phyloP scores from a whole-genome alignment of 2,113 vertebrate genomes.

The Otus sunia region DNA sequence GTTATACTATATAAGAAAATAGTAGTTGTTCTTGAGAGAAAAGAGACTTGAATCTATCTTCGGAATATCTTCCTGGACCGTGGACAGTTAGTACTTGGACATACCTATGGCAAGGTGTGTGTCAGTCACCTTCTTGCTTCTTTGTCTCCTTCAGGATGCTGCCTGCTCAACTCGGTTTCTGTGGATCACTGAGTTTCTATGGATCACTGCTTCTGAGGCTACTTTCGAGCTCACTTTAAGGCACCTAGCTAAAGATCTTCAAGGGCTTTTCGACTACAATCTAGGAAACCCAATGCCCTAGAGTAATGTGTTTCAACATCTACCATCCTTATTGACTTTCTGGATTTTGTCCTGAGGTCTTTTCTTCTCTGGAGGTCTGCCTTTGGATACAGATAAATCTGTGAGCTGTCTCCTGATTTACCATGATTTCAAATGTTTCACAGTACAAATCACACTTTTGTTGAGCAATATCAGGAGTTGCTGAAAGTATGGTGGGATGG shows the following conservation, averaged over 20 bases:
- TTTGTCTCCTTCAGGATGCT: rapidly evolving
- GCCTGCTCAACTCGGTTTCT: background rate
- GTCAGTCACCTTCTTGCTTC: background rate
- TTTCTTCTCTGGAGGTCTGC: background rate
- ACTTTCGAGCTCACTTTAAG: background rate
- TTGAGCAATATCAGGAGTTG: background rate
- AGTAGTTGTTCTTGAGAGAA: background rate
- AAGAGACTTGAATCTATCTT: background rate
- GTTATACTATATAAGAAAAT: background rate
- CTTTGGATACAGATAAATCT: background rate
- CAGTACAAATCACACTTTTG: background rate
- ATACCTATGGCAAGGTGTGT: background rate
- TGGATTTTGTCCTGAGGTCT: background rate
- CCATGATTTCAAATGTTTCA: background rate
- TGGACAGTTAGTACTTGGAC: too few species aligned
- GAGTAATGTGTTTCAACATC: background rate
- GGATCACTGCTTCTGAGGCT: background rate
- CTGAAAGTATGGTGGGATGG: background rate
- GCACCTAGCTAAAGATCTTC: background rate
- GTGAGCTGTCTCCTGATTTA: background rate
- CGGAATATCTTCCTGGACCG: background rate
- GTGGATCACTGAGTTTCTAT: background rate
- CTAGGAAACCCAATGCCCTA: background rate
- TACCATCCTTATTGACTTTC: background rate
- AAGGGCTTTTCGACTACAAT: background rate